Evolutionary conservation across 2,888 invertebrate species (phyloP), one percentile per base, ranked within the genome.

Genomic region (Drosophila testacea): DNA sequence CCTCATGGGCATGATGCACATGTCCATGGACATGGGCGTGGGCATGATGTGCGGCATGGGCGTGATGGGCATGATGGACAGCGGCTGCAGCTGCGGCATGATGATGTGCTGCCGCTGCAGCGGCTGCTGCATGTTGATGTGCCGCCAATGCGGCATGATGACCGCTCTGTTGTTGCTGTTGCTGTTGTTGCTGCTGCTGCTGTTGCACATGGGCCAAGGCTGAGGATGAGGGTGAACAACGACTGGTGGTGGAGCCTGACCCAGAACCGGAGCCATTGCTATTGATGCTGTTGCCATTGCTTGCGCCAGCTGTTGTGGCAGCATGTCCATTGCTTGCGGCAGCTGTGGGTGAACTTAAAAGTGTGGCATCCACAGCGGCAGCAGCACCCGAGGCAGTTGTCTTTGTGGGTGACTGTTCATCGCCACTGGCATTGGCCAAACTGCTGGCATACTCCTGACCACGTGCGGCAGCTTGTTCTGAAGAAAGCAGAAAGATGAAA

Each of bases 331-430:
- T 82, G 63, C 57, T 68, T 36, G 50, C 74, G 69, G 59, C 76
- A 3, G 66, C 75, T 60, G 70, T 81, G 51, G 73, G 71, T 3
- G 80, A 85, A 30, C 60, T 36, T 11, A 79, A 77, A 11, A 86
- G 83, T 44, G 72, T 54, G 41, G 74, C 73, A 64, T 77, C 80
- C 55, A 70, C 77, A 54, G 77, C 78, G 60, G 48, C 67, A 42
- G 79, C 68, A 42, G 79, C 74, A 2, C 27, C 46, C 11, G 32
- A 44, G 41, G 32, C 39, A 9, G 39, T 28, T n/a, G 62, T 41
- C 74, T 91, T 91, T 52, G 79, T 89, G 4, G 91, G 91, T 48
- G 91, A 90, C 47, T 90, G 91, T 63, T 90, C 90, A 36, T 91
- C 91, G 32, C 82, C 78, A 57, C 88, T 91, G 66, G 82, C 88